phyloP scores from a whole-genome alignment of 2,888 invertebrate species.

The Coleophora flavipennella region DNA sequence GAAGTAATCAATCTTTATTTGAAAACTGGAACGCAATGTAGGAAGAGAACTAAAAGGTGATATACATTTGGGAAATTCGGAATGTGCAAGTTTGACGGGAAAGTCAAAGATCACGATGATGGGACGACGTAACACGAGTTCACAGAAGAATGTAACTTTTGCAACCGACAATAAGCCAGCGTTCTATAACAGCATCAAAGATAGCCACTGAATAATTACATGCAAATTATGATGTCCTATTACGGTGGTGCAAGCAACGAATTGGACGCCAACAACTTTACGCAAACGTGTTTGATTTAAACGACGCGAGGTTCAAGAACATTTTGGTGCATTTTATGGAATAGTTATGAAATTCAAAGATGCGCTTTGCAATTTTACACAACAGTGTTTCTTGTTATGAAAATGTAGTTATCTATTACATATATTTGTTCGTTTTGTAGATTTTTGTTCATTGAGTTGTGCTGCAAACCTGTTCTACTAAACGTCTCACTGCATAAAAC shows the following conservation, averaged over 20 bases:
- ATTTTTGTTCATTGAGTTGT: too few relatives aligned
- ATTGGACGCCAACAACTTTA: background rate
- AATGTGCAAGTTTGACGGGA: background rate
- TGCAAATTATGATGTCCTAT: conserved; percentile 9
- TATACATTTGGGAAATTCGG: too few relatives aligned
- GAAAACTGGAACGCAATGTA: background rate
- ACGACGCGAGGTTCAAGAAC: background rate
- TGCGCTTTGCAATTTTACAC: background rate
- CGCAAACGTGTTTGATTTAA: background rate
- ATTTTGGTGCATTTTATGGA: background rate
- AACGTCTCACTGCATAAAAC: too few relatives aligned
- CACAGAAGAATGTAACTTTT: conserved; percentile 1
- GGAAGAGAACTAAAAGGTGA: too few relatives aligned
- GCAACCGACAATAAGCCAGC: conserved; percentile 7
- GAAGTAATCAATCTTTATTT: background rate
- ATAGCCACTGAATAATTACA: conserved; percentile 12
- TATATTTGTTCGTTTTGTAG: too few relatives aligned
- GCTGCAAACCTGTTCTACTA: too few relatives aligned
- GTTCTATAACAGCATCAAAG: conserved; percentile 9
- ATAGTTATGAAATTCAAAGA: too few relatives aligned
- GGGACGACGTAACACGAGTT: background rate
- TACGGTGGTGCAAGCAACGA: conserved; percentile 4
- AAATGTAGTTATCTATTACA: too few relatives aligned
- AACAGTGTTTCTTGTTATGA: background rate
- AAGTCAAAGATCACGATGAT: conserved; percentile 6